These are phyloP conservation scores for Stenolophus ochropezus DNA, from an alignment of 2,888 invertebrate genomes.

Conservation along the genomic window DNA sequence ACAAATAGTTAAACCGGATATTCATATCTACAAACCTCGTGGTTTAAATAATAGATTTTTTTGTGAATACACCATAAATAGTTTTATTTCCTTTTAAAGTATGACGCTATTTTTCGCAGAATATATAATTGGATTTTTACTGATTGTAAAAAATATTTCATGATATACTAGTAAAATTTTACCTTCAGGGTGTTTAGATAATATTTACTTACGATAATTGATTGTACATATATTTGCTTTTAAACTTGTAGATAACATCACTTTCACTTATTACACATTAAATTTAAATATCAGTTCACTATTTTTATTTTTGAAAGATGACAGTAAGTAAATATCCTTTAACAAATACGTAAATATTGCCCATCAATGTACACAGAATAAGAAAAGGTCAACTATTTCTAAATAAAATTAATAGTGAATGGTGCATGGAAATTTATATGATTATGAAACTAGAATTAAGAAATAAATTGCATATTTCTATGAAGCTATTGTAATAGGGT, in stretches of 20 bases:
- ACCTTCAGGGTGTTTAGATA: background rate
- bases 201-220: background rate
- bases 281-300: background rate
- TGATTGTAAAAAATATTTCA: background rate
- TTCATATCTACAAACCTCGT: background rate
- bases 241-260: conserved; percentile 5
- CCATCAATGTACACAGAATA: background rate
- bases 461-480: background rate
- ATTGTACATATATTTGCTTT: background rate
- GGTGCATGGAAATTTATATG: background rate
- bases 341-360: background rate
- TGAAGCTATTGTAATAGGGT: too few relatives aligned
- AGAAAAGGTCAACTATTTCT: background rate
- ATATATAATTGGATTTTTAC: background rate
- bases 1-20: background rate
- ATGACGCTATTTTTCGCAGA: background rate
- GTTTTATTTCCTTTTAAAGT: background rate
- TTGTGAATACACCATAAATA: background rate
- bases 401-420: too few relatives aligned
- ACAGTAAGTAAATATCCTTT: too few relatives aligned
- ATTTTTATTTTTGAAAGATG: too few relatives aligned
- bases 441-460: background rate
- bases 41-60: background rate
- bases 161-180: background rate
- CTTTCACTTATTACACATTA: conserved; percentile 11